Evolutionary conservation across 2,797 vertebrate genomes (phyloP), one percentile per base, ranked within the genome.

Genomic region (Smutsia temminckii): DNA sequence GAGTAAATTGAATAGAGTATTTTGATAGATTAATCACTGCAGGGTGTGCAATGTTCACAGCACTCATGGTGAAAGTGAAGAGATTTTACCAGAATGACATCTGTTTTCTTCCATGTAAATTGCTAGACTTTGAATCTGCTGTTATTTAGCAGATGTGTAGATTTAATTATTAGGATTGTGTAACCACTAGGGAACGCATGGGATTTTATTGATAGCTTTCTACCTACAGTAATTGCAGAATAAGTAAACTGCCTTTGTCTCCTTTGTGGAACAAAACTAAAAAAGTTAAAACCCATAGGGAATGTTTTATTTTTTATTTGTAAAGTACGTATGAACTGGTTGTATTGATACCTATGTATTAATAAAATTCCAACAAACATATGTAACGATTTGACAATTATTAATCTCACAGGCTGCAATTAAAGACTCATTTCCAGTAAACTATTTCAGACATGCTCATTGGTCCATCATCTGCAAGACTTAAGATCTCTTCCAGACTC

Each of bases 131-230:
- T 85, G 94, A 96, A 83, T 97, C 89, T 90, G 93, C 95, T 97
- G 94, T 97, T 97, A 96, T 96, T 97, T 97, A 97, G 96, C 97
- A 98, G 97, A 97, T 97, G 97, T 97, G 97, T 97, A 97, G 96
- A 98, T 97, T 97, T 98, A 98, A 97, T 98, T 98, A 98, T 98
- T 98, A 97, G 97, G 91, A 97, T 96, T 97, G 85, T 81, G 83
- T 97, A 96, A 96, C 94, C 95, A 87, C 95, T 94, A 57, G 96
- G 95, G 95, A 93, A 98, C 77, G 95, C 79, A 55, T 13, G 51
- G 9, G 81, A 53, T 96, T 96, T 97, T 97, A 97, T 94, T 95
- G 97, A 97, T 97, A 92, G 94, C 77, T 93, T 93, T 89, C 87
- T 85, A 95, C 96, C 89, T 97, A 96, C 8, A 14, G 72, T 91